Base-by-base conservation (phyloP, 2,888 invertebrate genomes). In the Adelognathus sp. region DNA sequence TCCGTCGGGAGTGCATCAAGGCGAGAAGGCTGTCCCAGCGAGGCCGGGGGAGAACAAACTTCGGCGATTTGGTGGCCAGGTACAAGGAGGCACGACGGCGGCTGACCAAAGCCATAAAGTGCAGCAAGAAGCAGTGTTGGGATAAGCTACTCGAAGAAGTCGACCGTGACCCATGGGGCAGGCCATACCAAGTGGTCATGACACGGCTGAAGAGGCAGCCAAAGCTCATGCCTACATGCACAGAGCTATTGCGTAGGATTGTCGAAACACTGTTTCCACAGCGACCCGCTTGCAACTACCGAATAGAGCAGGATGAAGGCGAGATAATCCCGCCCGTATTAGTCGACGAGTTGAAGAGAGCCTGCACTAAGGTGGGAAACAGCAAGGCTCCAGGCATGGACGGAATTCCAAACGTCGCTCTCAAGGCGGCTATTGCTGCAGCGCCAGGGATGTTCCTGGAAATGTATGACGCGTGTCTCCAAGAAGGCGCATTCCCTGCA, bases 311-410 rank as follows among this genome's bases (percentile, higher is more conserved):
- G 4, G 29, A 56, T 3, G 31, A 21, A 27, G 18, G 39, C n/a
- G 50, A 54, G 27, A 52, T 31, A 39, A 50, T 66, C 1, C 74
- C 77, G 11, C 24, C 16, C 3, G 39, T 73, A 9, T 67, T 64
- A 11, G 5, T 6, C 3, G 58, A 76, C 7, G 73, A 81, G 36
- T 24, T 81, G 36, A 18, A 64, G 6, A 16, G 46, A 39, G 83
- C 85, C 1, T 44, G 54, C 6, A 56, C 11, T 1, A 71, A 61
- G 6, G 64, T 78, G n/a, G 81, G 79, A 9, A 77, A 72, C 36
- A 63, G 21, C 7, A 83, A 85, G 21, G 80, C 83, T 0, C 81
- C 83, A 6, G 82, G 82, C 1, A 6, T 76, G 44, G 82, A 82
- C 21, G 76, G 64, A 24, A 79, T 84, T n/a, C 81, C 79, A 1